Evolutionary conservation across 1,140 invertebrate genomes (phyloP), one percentile per base, ranked within the genome.

Genomic region (Ostrea edulis): DNA sequence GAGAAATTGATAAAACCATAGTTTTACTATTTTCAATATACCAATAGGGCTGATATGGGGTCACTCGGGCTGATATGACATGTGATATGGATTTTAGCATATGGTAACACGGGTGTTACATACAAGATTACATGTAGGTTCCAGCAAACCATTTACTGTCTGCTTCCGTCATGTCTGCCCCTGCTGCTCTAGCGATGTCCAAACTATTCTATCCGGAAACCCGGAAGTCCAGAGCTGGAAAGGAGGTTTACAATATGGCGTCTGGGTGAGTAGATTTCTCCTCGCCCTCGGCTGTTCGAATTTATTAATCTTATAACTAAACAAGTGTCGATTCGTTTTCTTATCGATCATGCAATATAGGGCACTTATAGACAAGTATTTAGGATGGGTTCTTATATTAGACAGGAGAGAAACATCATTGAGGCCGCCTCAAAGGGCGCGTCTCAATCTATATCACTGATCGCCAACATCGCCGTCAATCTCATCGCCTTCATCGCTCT

Each of bases 111-210:
- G 8, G 5, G 8, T 52, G 7, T 14, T 12, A 77, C 0, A 1
- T 12, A 20, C 55, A 62, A 20, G 17, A 62, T 29, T 55, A n/a
- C n/a, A n/a, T n/a, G n/a, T n/a, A 95, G 95, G 93, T 95, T 35
- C 93, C 94, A 65, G 92, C 96, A 9, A 93, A 93, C 82, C 95
- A 95, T 90, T 87, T 95, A 17, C 96, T 99, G 86, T 98, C 98
- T 0, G 98, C 98, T 0, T 98, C 97, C 84, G 96, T 99, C 0
- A 99, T 99, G 98, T 97, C 98, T 0, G 98, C 98, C 0, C 98
- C 98, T 0, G 98, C 98, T 11, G 97, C 98, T 0, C 95, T 99
- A 2, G 97, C 97, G 90, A 97, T 97, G 90, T 96, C 98, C 0
- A 99, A 99, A 95, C 95, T 99, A 9, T 96, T 98, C 90, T 97